Base-by-base conservation (phyloP, 2,888 invertebrate species). In the Melinaea marsaeus region DNA sequence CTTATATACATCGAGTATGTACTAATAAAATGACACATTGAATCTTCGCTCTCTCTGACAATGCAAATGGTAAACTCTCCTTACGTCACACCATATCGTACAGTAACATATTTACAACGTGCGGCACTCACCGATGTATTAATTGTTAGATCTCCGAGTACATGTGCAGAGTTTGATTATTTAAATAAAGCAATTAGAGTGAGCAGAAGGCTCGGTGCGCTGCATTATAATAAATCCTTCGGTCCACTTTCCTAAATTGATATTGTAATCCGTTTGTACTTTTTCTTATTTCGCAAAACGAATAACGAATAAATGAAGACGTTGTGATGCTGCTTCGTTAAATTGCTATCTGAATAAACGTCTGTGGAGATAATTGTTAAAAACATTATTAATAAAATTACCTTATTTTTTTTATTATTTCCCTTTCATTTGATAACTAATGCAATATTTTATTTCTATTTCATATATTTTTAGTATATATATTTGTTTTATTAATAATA, bases 171-270 rank as follows among this genome's bases (percentile, higher is more conserved):
- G n/a, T 6, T n/a, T 55, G 34, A 37, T 55, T 22, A 56, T 63
- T 57, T 55, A 67, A 69, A 62, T 60, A 60, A 65, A 58, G 69
- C 71, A 69, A 74, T 73, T 71, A 71, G 69, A 65, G 54, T 56
- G 56, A 66, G 57, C 65, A 54, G 60, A 63, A 61, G 51, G 45
- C 55, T 48, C 11, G 34, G 57, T 67, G 85, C 83, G 83, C 69
- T 74, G 75, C 81, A 78, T 76, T 75, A 79, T 83, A 84, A 90
- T 90, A 90, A 90, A 90, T 90, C 90, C 88, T 78, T 78, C 76
- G 80, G 73, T 85, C 85, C 89, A 90, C 89, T 90, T 90, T 88
- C 84, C 88, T 90, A 90, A 90, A 90, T 90, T 90, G 90, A 90
- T 90, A 90, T 90, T 90, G 88, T 90, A 90, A 90, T 90, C 85